Conservation (phyloP, 2,797 vertebrate genomes). For the Malacoraja senta region DNA sequence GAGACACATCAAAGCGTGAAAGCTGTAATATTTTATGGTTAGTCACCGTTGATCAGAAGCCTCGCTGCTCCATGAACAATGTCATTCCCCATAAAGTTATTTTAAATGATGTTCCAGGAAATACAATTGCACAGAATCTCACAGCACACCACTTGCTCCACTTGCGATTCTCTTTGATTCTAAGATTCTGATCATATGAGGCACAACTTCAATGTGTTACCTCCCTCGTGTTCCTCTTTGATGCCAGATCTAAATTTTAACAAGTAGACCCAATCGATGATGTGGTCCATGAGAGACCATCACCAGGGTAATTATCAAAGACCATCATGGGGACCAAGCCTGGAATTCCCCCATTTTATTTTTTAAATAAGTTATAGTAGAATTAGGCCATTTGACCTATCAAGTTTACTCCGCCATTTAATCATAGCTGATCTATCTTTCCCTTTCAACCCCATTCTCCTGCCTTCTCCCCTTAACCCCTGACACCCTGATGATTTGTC, state of each 20-base stretch:
- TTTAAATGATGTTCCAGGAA: background rate
- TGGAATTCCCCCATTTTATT: background rate
- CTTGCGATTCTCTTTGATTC: background rate
- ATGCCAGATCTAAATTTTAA: background rate
- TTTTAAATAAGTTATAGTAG: background rate
- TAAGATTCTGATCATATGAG: background rate
- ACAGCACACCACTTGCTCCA: background rate
- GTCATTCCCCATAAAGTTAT: background rate
- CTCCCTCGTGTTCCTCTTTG: background rate
- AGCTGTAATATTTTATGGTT: conserved; percentile 15
- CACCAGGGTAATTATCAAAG: background rate
- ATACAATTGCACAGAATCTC: conserved; percentile 9
- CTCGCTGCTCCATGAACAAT: background rate
- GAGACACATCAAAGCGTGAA: conserved; percentile 7
- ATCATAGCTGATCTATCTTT: no score
- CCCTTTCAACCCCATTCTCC: no score
- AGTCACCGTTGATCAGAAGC: background rate
- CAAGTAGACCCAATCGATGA: background rate
- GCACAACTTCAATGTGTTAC: background rate
- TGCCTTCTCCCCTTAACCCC: no score
- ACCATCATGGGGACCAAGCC: no score
- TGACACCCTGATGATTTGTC: background rate
- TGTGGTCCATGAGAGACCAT: background rate
- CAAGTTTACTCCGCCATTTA: no score
- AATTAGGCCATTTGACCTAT: no score